These are phyloP conservation scores for Sepiola atlantica DNA, from an alignment of 2,888 invertebrate species.

Conservation along the genomic window DNA sequence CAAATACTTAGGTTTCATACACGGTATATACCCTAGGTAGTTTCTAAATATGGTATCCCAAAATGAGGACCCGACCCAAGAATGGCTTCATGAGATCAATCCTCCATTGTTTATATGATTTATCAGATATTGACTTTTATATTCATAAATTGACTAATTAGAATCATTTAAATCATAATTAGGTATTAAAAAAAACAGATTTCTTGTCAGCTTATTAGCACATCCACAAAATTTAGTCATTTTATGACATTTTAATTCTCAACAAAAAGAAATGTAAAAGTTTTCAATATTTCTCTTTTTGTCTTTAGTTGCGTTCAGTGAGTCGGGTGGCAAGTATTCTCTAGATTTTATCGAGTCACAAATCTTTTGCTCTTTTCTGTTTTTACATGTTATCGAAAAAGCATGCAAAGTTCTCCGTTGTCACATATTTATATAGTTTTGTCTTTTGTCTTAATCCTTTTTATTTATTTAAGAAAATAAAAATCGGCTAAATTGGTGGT, in stretches of 20 bases:
- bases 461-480: not conserved
- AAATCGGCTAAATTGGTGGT: not conserved
- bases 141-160: not conserved
- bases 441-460: not conserved
- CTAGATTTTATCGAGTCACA: not conserved
- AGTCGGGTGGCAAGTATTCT: not conserved
- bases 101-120: not conserved
- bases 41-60: too few relatives aligned
- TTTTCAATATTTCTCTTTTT: not conserved
- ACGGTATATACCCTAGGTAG: too few relatives aligned
- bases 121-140: not conserved
- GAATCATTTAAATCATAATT: not conserved
- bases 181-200: not conserved
- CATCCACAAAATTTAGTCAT: not conserved
- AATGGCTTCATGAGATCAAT: not conserved
- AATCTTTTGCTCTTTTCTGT: not conserved
- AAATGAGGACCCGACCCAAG: too few relatives aligned
- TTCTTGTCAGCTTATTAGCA: not conserved
- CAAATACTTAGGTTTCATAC: too few relatives aligned
- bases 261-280: not conserved
- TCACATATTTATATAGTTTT: not conserved
- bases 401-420: not conserved
- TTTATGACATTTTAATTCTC: not conserved
- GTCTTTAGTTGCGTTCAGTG: constrained; percentile 34
- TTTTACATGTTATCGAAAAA: not conserved